Percentiles rank a stretch among this genome's conserved stretches.
Conservation (phyloP, 2,113 vertebrate genomes). For the Pogonocichla stellata region DNA sequence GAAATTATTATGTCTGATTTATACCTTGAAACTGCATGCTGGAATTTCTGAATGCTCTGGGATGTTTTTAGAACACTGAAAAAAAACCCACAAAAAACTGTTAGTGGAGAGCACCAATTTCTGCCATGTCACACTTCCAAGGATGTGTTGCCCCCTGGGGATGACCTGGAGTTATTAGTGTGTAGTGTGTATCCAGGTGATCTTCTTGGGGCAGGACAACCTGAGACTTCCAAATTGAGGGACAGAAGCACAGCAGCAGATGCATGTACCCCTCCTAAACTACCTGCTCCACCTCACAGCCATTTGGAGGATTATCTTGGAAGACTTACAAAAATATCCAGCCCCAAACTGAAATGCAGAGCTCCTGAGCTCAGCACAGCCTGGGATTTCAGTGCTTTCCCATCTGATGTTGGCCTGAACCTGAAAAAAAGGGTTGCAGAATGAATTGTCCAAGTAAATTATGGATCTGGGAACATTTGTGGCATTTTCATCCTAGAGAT, state of each 20-base stretch:
- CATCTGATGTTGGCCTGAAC: background rate
- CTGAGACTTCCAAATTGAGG: background rate
- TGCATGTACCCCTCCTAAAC: background rate
- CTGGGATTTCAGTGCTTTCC: background rate
- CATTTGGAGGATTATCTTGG: background rate
- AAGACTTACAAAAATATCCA: background rate
- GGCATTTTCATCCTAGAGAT: background rate
- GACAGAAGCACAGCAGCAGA: background rate
- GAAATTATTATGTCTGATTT: background rate
- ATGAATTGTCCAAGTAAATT: background rate
- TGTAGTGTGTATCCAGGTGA: background rate
- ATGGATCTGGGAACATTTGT: background rate
- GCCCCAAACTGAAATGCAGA: background rate
- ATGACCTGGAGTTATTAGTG: background rate
- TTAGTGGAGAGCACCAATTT: background rate
- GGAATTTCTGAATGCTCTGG: background rate
- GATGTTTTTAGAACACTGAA: background rate
- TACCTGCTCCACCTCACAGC: background rate
- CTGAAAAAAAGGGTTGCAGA: background rate
- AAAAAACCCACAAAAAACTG: background rate
- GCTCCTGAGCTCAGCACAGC: background rate
- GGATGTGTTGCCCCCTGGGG: background rate
- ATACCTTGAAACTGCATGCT: background rate
- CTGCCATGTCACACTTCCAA: background rate
- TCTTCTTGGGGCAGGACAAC: background rate